phyloP scores from a whole-genome alignment of 2,797 vertebrate species.

The Parauchenoglanis ngamensis region DNA sequence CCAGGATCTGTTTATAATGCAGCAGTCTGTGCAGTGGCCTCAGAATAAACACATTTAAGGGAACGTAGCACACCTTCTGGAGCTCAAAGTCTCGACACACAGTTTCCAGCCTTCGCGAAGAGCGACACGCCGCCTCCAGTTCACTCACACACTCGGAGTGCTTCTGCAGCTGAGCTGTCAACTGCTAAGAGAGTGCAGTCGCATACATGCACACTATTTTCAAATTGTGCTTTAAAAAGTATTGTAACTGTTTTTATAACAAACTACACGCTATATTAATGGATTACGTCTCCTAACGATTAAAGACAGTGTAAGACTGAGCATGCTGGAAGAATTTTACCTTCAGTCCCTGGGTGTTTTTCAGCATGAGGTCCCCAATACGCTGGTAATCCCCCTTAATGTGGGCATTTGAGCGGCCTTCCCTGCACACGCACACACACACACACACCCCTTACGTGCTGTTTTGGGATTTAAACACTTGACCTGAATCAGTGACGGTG shows the following conservation, averaged over 20 bases:
- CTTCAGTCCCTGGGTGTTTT: slow-evolving; percentile 91
- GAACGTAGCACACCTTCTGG: slow-evolving; percentile 96
- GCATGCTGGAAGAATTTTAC: slow-evolving; percentile 64
- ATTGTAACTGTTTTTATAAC: background rate
- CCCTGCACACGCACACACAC: slow-evolving; percentile 75
- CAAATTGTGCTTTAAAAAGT: background rate
- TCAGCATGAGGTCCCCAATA: slow-evolving; percentile 94
- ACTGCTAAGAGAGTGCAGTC: slow-evolving; percentile 7
- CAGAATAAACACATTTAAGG: slow-evolving; percentile 93
- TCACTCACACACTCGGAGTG: slow-evolving; percentile 87
- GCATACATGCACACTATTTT: background rate
- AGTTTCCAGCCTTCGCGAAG: slow-evolving; percentile 82
- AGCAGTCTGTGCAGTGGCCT: slow-evolving; percentile 92
- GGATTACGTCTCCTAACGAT: background rate
- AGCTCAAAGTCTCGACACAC: slow-evolving; percentile 93
- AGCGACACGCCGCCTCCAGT: slow-evolving; percentile 83
- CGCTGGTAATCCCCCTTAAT: slow-evolving; percentile 93
- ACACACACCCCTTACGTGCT: background rate
- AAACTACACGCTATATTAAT: background rate
- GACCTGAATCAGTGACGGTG: slow-evolving; percentile 11
- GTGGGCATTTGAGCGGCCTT: slow-evolving; percentile 92
- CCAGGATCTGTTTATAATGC: slow-evolving; percentile 97
- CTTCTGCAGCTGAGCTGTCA: slow-evolving; percentile 81
- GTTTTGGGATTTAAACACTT: slow-evolving; percentile 32
- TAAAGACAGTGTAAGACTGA: background rate